A percentile compares a stretch with the other conserved stretches of the same genome.
Evolutionary conservation across 2,797 vertebrate genomes (phyloP).

Genomic region (Galago senegalensis): DNA sequence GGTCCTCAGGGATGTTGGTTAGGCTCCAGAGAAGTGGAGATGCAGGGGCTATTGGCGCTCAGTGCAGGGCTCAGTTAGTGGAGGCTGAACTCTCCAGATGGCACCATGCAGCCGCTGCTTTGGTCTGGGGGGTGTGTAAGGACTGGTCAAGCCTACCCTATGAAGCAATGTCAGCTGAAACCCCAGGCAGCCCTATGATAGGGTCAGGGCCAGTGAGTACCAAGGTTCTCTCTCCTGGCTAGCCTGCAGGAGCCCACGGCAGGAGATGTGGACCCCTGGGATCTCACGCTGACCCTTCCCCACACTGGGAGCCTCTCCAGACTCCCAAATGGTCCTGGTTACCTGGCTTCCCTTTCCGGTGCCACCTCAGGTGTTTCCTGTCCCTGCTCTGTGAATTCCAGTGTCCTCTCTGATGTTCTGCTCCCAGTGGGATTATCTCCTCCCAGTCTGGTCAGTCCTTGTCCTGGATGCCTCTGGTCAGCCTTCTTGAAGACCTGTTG

Average conservation of each 20-base stretch:
- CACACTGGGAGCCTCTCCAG: background rate
- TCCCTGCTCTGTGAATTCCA: background rate
- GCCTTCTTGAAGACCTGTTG: background rate
- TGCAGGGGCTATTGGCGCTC: background rate
- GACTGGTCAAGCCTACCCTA: background rate
- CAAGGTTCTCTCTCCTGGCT: background rate
- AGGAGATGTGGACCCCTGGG: no score
- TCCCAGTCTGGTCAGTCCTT: no score
- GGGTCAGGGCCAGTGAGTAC: background rate
- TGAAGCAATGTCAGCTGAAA: background rate
- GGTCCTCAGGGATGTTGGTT: background rate
- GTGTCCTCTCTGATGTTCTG: background rate
- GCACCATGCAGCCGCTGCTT: background rate
- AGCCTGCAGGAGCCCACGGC: background rate
- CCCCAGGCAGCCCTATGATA: background rate
- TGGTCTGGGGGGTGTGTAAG: no score
- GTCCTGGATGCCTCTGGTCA: background rate
- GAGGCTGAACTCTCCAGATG: background rate
- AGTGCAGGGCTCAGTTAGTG: background rate
- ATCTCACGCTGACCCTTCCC: background rate
- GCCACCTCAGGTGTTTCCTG: background rate
- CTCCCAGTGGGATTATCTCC: background rate
- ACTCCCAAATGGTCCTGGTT: background rate
- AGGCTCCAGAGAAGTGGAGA: background rate
- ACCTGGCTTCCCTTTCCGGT: background rate